Base-by-base conservation (phyloP, 2,888 invertebrate species). In the Orchestes rusci region DNA sequence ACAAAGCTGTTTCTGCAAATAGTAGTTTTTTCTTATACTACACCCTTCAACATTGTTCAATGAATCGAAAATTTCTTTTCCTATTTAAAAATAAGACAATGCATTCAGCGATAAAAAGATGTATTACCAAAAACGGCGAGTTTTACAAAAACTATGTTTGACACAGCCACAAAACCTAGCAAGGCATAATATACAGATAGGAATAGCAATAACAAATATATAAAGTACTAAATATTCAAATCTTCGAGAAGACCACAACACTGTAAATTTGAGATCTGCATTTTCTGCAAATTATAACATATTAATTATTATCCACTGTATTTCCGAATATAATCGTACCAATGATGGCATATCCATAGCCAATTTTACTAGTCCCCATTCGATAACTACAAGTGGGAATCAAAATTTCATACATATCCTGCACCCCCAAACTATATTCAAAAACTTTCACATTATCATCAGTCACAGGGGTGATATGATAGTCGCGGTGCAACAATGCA, bases 371-470 rank as follows among this genome's bases (percentile, higher is more conserved):
- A 15, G 85, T 88, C 1, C 96, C 96, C 96, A 97, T 97, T 58
- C 97, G 77, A 66, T 97, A 97, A 1, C 93, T 94, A 63, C 91
- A 92, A 0, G 96, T 94, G 2, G 96, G 96, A 53, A 93, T 85
- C 66, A 84, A 79, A 36, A 96, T 77, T 72, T 96, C 95, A 57
- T 72, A 71, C 58, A 72, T 66, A 53, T 71, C 70, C 28, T 66
- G 68, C 50, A 65, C 60, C 29, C 70, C 70, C 45, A 74, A 61
- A 39, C 66, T 60, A 42, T 70, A 68, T 50, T 69, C 63, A 57
- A 69, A 71, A 27, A 73, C 55, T 46, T 66, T 61, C 35, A 68
- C 66, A 54, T 67, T 58, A 30, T 59, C 57, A 19, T 61, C 59
- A 13, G 56, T 61, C 36, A 64, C 51, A 20, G 64, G 63, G 39